Evolutionary conservation across 2,113 vertebrate species (phyloP), one percentile per base, ranked within the genome.

Genomic region (Heliornis fulica): DNA sequence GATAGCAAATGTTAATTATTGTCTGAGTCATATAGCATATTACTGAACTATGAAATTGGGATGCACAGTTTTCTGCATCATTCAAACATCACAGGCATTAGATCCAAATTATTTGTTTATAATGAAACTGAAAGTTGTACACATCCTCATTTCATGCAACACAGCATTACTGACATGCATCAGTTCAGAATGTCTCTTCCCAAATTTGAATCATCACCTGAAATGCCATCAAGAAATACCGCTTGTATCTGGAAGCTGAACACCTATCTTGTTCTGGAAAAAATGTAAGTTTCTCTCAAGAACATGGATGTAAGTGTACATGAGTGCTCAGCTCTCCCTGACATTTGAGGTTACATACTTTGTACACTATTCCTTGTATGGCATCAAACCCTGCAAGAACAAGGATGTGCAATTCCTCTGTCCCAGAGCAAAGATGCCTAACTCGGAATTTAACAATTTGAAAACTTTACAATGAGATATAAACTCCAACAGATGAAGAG

Each of bases 221-320:
- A 54, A 54, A 19, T 31, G 17, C 29, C 29, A 54, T 54, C 53
- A 54, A 54, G 36, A 94, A 95, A 89, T 19, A 31, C 23, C 77
- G 29, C 36, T 82, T 95, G 66, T 68, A 74, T 56, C 46, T 80
- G 89, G 48, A 86, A 87, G 56, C 26, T 12, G 10, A 92, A 65
- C 54, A 89, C 13, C 50, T 80, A 48, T 40, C 87, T 83, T 88
- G 68, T 15, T 93, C 41, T 57, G 63, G 23, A 60, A 78, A 87
- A 59, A 77, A 20, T 0, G 10, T 6, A 23, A 1, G 15, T 65
- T 89, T 81, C 65, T 71, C 54, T 72, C 10, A 8, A 81, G 51
- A 80, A 90, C 7, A 72, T 0, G 0, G 45, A 74, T 46, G n/a
- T 70, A 34, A 56, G 28, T 46, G 23, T 36, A 43, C 1, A 0